A percentile compares a stretch with the other conserved stretches of the same genome.
These are phyloP conservation scores for Polypterus bichir DNA, from an alignment of 2,113 vertebrate genomes.

Conservation along the genomic window DNA sequence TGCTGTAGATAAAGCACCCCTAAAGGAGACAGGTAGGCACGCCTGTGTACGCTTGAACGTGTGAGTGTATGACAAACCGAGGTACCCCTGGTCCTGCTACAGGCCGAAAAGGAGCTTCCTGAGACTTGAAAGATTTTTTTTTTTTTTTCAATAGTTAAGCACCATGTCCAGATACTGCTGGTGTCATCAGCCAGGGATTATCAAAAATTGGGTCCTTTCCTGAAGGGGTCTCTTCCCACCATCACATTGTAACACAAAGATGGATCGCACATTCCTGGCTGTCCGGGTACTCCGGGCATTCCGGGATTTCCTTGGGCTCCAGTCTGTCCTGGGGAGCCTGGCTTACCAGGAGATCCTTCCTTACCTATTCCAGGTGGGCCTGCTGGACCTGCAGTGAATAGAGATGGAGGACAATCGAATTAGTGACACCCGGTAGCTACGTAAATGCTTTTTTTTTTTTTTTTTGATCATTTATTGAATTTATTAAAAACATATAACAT, in stretches of 20 bases:
- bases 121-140: constrained; percentile 61
- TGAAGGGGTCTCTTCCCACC: constrained; percentile 75
- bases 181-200: constrained; percentile 23
- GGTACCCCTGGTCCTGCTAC: constrained; percentile 56
- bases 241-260: constrained; percentile 76
- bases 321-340: constrained; percentile 64
- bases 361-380: constrained; percentile 72
- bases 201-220: constrained; percentile 93
- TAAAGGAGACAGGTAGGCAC: constrained; percentile 1
- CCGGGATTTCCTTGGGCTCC: constrained; percentile 73
- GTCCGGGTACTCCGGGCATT: constrained; percentile 62
- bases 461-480: too few relatives aligned
- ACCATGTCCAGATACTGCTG: constrained; percentile 44
- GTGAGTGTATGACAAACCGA: constrained; percentile 34
- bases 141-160: constrained; percentile 37
- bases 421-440: too few relatives aligned
- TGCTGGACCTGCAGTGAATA: constrained; percentile 54
- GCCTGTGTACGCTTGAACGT: constrained; percentile 14
- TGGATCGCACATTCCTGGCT: constrained; percentile 80
- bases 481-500: too few relatives aligned
- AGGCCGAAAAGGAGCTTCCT: constrained; percentile 69
- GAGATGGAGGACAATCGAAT: too few relatives aligned
- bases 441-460: too few relatives aligned
- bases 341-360: constrained; percentile 66
- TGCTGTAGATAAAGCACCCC: too few relatives aligned